These are phyloP conservation scores for Artibeus jamaicensis DNA, from an alignment of 2,797 vertebrate genomes.

Conservation along the genomic window DNA sequence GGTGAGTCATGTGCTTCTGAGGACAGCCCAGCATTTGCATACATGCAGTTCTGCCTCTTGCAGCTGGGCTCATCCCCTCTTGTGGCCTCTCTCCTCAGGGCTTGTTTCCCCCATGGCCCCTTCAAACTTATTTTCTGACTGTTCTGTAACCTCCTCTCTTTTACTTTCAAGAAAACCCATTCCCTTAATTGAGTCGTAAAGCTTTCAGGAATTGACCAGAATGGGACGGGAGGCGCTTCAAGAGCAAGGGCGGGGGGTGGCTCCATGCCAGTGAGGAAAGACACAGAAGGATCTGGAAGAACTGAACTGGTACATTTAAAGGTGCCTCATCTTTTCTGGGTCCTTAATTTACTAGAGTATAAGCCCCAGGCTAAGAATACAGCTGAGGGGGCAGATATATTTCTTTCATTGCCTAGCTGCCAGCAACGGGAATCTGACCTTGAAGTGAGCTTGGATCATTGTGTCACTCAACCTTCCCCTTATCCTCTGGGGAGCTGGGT, in stretches of 20 bases:
- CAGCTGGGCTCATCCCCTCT: not conserved
- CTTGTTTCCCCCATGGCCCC: not conserved
- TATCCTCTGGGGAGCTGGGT: no score
- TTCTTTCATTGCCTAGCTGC: constrained; percentile 60
- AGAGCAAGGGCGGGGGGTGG: no score
- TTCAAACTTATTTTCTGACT: not conserved
- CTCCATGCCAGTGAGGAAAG: not conserved
- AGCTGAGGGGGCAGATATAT: constrained; percentile 59
- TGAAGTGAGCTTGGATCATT: constrained; percentile 7
- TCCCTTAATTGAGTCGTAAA: not conserved
- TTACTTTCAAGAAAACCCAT: not conserved
- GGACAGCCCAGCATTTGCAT: not conserved
- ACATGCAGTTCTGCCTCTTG: not conserved
- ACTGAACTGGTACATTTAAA: not conserved
- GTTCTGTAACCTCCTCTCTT: not conserved
- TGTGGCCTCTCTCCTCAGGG: not conserved
- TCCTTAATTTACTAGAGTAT: not conserved
- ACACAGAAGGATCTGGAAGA: not conserved
- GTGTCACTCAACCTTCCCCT: not conserved
- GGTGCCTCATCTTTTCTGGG: not conserved
- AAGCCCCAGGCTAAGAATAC: constrained; percentile 63
- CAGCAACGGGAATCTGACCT: constrained; percentile 48
- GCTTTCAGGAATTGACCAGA: not conserved
- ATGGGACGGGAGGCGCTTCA: no score
- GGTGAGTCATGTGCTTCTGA: not conserved